A percentile compares a stretch with the other conserved stretches of the same genome.
phyloP scores from a whole-genome alignment of 2,113 vertebrate species.

The Plotosus lineatus region DNA sequence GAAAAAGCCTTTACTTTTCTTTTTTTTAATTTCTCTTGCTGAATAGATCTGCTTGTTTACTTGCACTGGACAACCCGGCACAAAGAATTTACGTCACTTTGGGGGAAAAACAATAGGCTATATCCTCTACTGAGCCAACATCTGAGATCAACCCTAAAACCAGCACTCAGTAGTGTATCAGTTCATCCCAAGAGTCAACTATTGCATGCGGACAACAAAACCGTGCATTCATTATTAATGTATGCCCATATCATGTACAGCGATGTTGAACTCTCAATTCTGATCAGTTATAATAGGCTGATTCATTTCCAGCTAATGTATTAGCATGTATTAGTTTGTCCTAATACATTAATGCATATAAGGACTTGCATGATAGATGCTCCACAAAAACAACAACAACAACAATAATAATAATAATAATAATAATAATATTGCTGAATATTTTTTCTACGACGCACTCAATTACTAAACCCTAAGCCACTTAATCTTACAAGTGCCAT shows the following conservation, averaged over 20 bases:
- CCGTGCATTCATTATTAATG: neutral
- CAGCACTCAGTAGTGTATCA: neutral
- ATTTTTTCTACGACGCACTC: too few species aligned
- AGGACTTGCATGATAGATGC: neutral
- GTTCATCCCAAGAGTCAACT: neutral
- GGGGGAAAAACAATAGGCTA: too few species aligned
- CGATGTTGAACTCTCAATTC: neutral
- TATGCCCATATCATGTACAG: neutral
- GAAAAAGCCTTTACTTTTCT: too few species aligned
- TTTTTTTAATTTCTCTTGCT: too few species aligned
- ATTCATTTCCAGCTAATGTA: neutral
- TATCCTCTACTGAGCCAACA: neutral
- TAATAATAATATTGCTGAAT: too few species aligned
- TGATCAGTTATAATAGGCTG: neutral
- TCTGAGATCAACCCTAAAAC: neutral
- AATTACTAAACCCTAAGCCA: too few species aligned
- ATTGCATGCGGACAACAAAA: neutral
- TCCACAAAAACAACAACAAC: neutral
- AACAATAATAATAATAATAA: neutral
- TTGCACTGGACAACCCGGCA: too few species aligned
- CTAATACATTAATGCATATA: neutral
- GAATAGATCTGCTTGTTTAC: too few species aligned
- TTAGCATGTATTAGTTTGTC: too few species aligned
- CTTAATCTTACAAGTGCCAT: too few species aligned
- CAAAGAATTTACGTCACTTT: too few species aligned